A percentile compares a stretch with the other conserved stretches of the same genome.
Conservation (phyloP, 2,888 invertebrate genomes). For the Noctua janthe region DNA sequence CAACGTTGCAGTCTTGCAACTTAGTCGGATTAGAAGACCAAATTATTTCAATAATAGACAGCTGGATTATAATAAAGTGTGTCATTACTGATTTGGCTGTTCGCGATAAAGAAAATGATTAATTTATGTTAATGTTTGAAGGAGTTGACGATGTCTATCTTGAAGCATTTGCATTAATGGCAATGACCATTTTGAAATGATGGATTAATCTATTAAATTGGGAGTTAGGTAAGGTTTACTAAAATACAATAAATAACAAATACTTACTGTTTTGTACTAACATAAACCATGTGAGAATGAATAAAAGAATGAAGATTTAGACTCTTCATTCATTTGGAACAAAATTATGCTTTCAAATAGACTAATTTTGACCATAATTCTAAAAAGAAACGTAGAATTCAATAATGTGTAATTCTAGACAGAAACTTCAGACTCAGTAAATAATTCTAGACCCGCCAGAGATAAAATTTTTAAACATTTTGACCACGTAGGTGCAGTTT, state of each 20-base stretch:
- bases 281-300: too few species aligned
- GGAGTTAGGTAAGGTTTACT: not conserved
- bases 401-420: too few species aligned
- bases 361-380: too few species aligned
- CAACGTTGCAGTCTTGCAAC: constrained; percentile 24
- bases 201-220: constrained; percentile 2
- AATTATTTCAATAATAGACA: constrained; percentile 45
- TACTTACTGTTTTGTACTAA: too few species aligned
- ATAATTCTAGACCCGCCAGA: too few species aligned
- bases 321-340: too few species aligned
- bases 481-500: too few species aligned
- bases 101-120: constrained; percentile 19
- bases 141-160: constrained; percentile 32
- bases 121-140: constrained; percentile 42
- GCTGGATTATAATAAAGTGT: constrained; percentile 26
- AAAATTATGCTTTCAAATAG: too few species aligned
- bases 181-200: constrained; percentile 17
- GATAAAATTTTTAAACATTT: too few species aligned
- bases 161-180: constrained; percentile 20
- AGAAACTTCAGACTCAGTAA: too few species aligned
- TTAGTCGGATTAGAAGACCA: constrained; percentile 47
- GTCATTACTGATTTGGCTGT: constrained; percentile 13
- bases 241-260: not conserved
- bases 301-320: too few species aligned
- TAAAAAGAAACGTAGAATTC: too few species aligned